phyloP scores from a whole-genome alignment of 2,797 vertebrate species.

The Danio albolineatus region DNA sequence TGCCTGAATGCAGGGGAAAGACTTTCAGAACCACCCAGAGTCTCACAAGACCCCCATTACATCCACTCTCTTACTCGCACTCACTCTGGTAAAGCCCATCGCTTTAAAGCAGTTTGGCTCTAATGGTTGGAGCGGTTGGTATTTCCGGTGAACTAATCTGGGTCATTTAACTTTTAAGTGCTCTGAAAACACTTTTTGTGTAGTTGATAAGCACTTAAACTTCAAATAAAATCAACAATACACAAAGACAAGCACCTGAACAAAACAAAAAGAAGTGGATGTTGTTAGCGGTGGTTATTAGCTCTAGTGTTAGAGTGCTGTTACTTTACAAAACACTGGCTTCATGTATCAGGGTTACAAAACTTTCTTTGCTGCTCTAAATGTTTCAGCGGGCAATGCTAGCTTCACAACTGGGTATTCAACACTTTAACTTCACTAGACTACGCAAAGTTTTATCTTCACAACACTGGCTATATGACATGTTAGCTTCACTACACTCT shows the following conservation, averaged over 20 bases:
- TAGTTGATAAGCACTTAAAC: background rate
- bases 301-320: background rate
- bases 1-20: slow-evolving; percentile 15
- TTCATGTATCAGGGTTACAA: too few species aligned
- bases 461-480: too few species aligned
- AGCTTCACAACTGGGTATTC: too few species aligned
- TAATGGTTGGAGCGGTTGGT: slow-evolving; percentile 9
- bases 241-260: background rate
- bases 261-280: background rate
- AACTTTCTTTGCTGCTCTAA: too few species aligned
- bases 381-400: too few species aligned
- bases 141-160: slow-evolving; percentile 19
- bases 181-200: slow-evolving; percentile 7
- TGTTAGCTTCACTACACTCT: too few species aligned
- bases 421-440: too few species aligned
- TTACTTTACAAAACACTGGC: too few species aligned
- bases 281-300: background rate
- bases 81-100: background rate
- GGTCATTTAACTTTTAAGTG: background rate
- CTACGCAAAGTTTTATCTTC: too few species aligned
- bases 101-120: background rate
- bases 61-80: slow-evolving; percentile 3
- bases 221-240: background rate
- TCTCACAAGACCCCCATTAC: slow-evolving; percentile 14
- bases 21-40: slow-evolving; percentile 35